Conservation (phyloP, 2,113 vertebrate genomes). For the Urocolius indicus region DNA sequence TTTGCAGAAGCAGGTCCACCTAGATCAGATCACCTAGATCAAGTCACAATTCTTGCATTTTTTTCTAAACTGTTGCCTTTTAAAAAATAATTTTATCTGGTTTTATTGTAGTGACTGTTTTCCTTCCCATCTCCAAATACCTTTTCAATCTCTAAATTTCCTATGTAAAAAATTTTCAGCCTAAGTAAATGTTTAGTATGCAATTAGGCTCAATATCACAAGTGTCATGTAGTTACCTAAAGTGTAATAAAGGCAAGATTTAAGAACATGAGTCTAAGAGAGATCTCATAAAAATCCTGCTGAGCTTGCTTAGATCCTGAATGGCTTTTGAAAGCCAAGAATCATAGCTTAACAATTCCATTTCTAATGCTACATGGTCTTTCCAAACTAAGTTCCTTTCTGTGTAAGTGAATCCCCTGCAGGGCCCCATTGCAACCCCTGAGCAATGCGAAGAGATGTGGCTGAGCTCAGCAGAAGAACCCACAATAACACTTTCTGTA, state of each 20-base stretch:
- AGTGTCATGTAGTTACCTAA: background rate
- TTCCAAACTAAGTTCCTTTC: background rate
- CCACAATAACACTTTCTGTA: background rate
- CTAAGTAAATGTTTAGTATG: background rate
- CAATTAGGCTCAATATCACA: background rate
- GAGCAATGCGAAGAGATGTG: rapidly evolving
- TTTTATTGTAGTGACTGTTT: background rate
- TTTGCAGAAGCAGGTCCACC: too few species aligned
- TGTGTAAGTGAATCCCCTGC: background rate
- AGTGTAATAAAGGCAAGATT: background rate
- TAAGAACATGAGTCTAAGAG: background rate
- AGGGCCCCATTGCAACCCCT: background rate
- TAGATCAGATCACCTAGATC: too few species aligned
- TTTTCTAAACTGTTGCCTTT: background rate
- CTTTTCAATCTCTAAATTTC: background rate
- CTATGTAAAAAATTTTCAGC: background rate
- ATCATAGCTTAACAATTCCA: background rate
- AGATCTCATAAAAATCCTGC: background rate
- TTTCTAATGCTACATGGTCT: background rate
- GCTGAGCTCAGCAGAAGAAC: background rate
- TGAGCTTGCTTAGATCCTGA: background rate
- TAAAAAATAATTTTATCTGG: background rate
- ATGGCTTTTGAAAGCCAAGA: background rate
- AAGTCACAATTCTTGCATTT: background rate
- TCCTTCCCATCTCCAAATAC: background rate